phyloP scores from a whole-genome alignment of 2,888 invertebrate species.

The Lymantria monacha region DNA sequence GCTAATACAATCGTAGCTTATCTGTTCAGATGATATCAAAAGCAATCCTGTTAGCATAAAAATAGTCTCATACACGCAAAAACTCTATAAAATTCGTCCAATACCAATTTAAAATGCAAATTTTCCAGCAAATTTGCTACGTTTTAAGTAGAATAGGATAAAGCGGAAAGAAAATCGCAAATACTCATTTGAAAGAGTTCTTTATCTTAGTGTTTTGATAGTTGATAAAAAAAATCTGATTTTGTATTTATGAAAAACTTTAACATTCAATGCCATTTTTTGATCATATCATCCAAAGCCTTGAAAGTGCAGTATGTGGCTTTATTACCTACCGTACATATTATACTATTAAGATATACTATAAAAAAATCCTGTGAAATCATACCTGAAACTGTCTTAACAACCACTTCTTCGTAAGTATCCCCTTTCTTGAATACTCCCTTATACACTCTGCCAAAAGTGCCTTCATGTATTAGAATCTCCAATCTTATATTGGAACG shows the following conservation, averaged over 20 bases:
- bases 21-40: constrained; percentile 18
- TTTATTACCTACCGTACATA: too few relatives aligned
- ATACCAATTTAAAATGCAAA: constrained; percentile 9
- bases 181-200: too few relatives aligned
- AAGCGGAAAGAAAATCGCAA: too few relatives aligned
- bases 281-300: too few relatives aligned
- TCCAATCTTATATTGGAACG: constrained; percentile 84
- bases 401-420: constrained; percentile 88
- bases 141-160: too few relatives aligned
- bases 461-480: constrained; percentile 88
- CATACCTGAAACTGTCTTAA: constrained; percentile 94
- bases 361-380: too few relatives aligned
- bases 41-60: constrained; percentile 21
- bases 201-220: too few relatives aligned
- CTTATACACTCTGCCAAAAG: constrained; percentile 93
- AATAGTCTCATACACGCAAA: constrained; percentile 11
- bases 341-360: too few relatives aligned
- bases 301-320: too few relatives aligned
- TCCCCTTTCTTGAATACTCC: constrained; percentile 86
- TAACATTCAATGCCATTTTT: too few relatives aligned
- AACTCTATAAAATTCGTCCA: constrained; percentile 2
- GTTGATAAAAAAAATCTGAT: too few relatives aligned
- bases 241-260: too few relatives aligned
- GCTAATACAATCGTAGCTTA: constrained; percentile 6
- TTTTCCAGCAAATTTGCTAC: neutral